Percentiles rank a stretch among this genome's conserved stretches.
These are phyloP conservation scores for Ophiodon elongatus DNA, from an alignment of 2,113 vertebrate genomes.

Conservation along the genomic window DNA sequence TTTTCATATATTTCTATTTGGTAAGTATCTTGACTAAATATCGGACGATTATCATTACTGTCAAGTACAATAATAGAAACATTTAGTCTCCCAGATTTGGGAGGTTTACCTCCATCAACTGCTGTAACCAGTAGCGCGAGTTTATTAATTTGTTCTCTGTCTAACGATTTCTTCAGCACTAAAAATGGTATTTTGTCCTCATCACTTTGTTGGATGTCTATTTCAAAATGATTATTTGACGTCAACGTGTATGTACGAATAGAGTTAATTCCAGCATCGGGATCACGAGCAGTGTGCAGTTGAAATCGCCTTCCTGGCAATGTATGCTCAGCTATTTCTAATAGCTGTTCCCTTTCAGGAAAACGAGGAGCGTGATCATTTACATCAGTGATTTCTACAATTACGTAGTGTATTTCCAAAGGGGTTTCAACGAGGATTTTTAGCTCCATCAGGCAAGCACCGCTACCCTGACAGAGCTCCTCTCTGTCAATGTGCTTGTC, in stretches of 20 bases:
- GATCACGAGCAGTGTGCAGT: conserved; percentile 83
- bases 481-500: conserved; percentile 79
- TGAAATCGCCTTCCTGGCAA: conserved; percentile 80
- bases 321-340: no score
- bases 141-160: conserved; percentile 69
- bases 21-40: conserved; percentile 73
- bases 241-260: conserved; percentile 80
- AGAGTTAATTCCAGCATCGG: conserved; percentile 82
- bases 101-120: conserved; percentile 80
- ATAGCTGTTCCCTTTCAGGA: conserved; percentile 59
- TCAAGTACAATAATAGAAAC: conserved; percentile 79
- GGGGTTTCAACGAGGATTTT: conserved; percentile 81
- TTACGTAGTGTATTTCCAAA: conserved; percentile 77
- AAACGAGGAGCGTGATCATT: conserved; percentile 84
- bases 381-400: conserved; percentile 79
- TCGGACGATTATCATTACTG: conserved; percentile 78
- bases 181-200: conserved; percentile 74
- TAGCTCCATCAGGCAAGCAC: conserved; percentile 70
- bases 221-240: conserved; percentile 72
- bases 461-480: conserved; percentile 70
- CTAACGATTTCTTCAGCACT: conserved; percentile 75
- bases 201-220: conserved; percentile 61
- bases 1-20: conserved; percentile 64
- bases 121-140: conserved; percentile 71
- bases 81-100: conserved; percentile 60